Base-by-base conservation (phyloP, 2,888 invertebrate species). In the Parelbella ahira region DNA sequence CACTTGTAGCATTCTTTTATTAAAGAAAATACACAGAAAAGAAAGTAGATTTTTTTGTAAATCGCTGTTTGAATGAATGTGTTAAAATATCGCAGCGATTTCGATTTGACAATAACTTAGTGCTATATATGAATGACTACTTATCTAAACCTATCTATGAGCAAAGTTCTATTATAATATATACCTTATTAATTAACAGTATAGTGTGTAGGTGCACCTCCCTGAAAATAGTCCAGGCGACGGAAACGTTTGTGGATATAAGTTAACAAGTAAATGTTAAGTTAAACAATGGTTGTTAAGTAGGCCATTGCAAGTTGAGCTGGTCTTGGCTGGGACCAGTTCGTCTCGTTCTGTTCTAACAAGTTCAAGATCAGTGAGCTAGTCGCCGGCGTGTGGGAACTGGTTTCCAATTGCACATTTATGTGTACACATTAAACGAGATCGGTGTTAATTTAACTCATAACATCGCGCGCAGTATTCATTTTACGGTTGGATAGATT, bases 301-400 rank as follows among this genome's bases (percentile, higher is more conserved):
- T 32, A 39, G 24, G 30, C n/a, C 19, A 30, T 15, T 7, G 10
- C 36, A n/a, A 8, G 15, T 15, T 9, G 8, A 15, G 13, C 24
- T 15, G 15, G 23, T 34, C 8, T 33, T 5, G 24, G 4, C 10
- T 27, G 11, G 23, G 23, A 7, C 10, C 23, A 15, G 12, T 18
- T 1, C 15, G 25, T 7, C 20, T 10, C 20, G 20, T 9, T 10
- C 19, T 27, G 37, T 20, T 25, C 24, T 18, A 39, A 39, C 38
- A 39, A 32, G 38, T 39, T 39, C 38, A 39, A 39, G 38, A 18
- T 24, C 30, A 4, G 13, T 9, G 13, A n/a, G 1, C 4, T 13
- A 2, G 37, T 12, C 38, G 23, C 4, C 7, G 4, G 19, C 21
- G 11, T 5, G 5, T 8, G 21, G 28, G 15, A 29, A 28, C 29